phyloP scores from a whole-genome alignment of 2,888 invertebrate species.

The Polymixis lichenea region DNA sequence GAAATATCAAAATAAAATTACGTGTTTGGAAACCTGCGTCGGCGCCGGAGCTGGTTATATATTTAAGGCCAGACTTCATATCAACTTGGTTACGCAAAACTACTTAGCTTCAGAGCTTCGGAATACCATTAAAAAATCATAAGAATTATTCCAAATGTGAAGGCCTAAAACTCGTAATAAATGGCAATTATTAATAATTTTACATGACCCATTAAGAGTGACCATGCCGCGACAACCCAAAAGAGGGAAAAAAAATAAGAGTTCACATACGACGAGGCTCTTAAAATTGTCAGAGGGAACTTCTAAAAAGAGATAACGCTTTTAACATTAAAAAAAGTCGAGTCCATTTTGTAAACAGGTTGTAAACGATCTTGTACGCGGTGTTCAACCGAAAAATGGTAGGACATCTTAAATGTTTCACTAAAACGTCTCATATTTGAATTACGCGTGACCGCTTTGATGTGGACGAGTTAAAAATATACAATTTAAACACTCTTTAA shows the following conservation, averaged over 20 bases:
- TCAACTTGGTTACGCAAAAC: conserved; percentile 31
- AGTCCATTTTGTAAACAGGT: conserved; percentile 85
- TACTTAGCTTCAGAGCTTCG: conserved; percentile 14
- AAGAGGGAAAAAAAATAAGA: conserved; percentile 72
- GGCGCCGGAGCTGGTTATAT: conserved; percentile 26
- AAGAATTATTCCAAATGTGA: conserved; percentile 50
- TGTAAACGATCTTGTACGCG: conserved; percentile 83
- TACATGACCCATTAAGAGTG: conserved; percentile 80
- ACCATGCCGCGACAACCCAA: conserved; percentile 69
- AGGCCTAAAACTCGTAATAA: conserved; percentile 52
- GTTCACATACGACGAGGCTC: conserved; percentile 76
- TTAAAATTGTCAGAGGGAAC: conserved; percentile 85
- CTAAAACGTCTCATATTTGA: conserved; percentile 67
- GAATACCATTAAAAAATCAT: conserved; percentile 37
- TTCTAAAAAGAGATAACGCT: conserved; percentile 85
- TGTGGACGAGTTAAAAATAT: conserved; percentile 53
- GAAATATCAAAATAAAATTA: conserved; percentile 47
- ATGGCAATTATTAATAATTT: conserved; percentile 81
- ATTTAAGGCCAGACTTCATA: conserved; percentile 4
- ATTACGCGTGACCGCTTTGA: conserved; percentile 57
- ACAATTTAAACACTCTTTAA: conserved; percentile 29
- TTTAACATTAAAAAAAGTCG: conserved; percentile 82
- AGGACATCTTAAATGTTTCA: conserved; percentile 71
- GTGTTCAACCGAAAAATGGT: conserved; percentile 72
- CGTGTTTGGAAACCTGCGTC: conserved; percentile 8